Evolutionary conservation across 2,888 invertebrate genomes (phyloP).

Genomic region (Drosophila nigritarsus): DNA sequence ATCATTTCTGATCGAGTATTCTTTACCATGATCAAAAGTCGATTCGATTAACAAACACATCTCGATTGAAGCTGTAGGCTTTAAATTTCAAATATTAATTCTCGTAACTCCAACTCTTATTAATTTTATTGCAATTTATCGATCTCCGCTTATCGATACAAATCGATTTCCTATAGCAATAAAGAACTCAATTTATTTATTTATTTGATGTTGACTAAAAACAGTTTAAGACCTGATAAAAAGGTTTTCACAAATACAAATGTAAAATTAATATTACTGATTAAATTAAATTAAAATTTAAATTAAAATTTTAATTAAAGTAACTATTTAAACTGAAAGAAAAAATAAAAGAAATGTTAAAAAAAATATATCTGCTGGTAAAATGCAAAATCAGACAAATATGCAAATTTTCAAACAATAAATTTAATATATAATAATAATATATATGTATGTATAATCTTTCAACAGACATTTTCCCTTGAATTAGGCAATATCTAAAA

Average conservation of each 20-base stretch:
- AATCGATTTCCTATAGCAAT: not conserved
- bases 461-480: not conserved
- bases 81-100: not conserved
- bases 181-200: not conserved
- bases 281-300: not conserved
- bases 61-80: not conserved
- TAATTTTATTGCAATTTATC: not conserved
- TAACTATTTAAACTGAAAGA: no score
- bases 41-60: not conserved
- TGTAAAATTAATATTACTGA: not conserved
- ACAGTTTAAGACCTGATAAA: not conserved
- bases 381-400: not conserved
- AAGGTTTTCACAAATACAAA: not conserved
- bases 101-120: not conserved
- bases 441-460: not conserved
- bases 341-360: not conserved
- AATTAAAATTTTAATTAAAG: not conserved
- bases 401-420: not conserved
- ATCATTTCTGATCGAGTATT: not conserved
- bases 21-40: not conserved
- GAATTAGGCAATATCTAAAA: not conserved
- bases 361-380: not conserved
- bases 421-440: not conserved
- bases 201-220: not conserved
- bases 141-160: not conserved